Percentiles rank a stretch among this genome's conserved stretches.
phyloP scores from a whole-genome alignment of 2,888 invertebrate genomes.

The Adineta ricciae region DNA sequence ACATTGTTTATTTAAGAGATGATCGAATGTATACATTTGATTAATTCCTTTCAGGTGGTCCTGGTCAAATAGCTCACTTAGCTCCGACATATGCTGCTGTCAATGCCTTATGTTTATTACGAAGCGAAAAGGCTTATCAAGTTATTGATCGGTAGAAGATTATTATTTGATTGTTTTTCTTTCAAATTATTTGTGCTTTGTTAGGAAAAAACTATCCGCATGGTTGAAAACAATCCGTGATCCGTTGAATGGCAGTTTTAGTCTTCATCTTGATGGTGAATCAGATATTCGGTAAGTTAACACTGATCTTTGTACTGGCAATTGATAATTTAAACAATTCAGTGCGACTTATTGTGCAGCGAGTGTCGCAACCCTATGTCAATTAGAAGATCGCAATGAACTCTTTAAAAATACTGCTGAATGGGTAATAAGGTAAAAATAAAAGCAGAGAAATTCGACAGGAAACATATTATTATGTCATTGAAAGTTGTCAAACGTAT shows the following conservation, averaged over 20 bases:
- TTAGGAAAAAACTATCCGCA: not conserved
- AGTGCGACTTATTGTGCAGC: slow-evolving; percentile 93
- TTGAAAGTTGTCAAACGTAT: slow-evolving; percentile 93
- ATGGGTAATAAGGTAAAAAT: slow-evolving; percentile 66
- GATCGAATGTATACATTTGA: not conserved
- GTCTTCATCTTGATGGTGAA: slow-evolving; percentile 32
- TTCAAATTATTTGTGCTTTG: not conserved
- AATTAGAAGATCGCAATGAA: slow-evolving; percentile 56
- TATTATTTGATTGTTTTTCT: too few relatives aligned
- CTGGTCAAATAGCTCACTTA: slow-evolving; percentile 78
- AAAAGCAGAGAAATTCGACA: too few relatives aligned
- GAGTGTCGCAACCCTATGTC: slow-evolving; percentile 74
- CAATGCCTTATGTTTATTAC: slow-evolving; percentile 78
- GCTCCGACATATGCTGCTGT: slow-evolving; percentile 96
- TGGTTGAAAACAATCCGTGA: not conserved
- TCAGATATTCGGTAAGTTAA: slow-evolving; percentile 22
- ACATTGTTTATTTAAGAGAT: not conserved
- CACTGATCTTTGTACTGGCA: too few relatives aligned
- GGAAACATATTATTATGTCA: too few relatives aligned
- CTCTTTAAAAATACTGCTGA: slow-evolving; percentile 75
- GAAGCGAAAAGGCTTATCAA: slow-evolving; percentile 65
- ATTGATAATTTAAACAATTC: not conserved
- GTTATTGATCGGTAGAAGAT: slow-evolving; percentile 66
- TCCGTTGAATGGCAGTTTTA: not conserved
- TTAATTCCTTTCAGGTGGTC: slow-evolving; percentile 61